phyloP scores from a whole-genome alignment of 2,113 vertebrate species.

The Colistium nudipinnis region DNA sequence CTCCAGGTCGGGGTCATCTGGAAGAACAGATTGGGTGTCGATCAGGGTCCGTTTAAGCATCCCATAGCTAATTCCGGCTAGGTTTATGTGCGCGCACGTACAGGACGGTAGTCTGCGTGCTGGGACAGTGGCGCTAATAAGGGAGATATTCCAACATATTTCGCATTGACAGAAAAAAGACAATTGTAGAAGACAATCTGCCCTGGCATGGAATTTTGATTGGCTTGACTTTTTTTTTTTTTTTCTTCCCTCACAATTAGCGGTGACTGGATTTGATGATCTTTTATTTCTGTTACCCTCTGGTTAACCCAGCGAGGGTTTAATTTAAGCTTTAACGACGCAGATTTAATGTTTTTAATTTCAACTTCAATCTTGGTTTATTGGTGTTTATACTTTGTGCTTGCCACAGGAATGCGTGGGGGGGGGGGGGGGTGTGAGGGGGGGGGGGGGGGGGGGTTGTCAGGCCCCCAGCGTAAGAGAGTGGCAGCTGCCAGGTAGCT shows the following conservation, averaged over 20 bases:
- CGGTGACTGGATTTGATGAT: conserved; percentile 38
- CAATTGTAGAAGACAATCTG: background rate
- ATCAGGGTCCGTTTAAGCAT: no score
- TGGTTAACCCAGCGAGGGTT: background rate
- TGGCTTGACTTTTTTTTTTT: conserved; percentile 27
- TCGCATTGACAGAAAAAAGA: background rate
- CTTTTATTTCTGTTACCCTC: conserved; percentile 38
- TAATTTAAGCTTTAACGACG: conserved; percentile 19
- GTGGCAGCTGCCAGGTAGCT: conserved; percentile 56
- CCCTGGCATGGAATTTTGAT: conserved; percentile 9
- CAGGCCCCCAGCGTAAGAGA: conserved; percentile 30
- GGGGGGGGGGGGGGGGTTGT: background rate
- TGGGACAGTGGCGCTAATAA: no score
- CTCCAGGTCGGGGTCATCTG: conserved; percentile 91
- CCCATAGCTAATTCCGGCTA: no score
- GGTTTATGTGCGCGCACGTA: no score
- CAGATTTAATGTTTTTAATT: conserved; percentile 36
- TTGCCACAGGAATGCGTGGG: conserved; percentile 27
- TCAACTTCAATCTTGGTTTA: conserved; percentile 46
- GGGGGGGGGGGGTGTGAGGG: no score
- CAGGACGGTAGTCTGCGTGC: no score
- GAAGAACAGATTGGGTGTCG: no score
- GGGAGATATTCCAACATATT: background rate
- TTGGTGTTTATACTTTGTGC: conserved; percentile 37
- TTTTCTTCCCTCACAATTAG: conserved; percentile 34